Percentiles rank a stretch among this genome's conserved stretches.
These are phyloP conservation scores for Parauchenoglanis punctatus DNA, from an alignment of 2,797 vertebrate genomes.

Conservation along the genomic window DNA sequence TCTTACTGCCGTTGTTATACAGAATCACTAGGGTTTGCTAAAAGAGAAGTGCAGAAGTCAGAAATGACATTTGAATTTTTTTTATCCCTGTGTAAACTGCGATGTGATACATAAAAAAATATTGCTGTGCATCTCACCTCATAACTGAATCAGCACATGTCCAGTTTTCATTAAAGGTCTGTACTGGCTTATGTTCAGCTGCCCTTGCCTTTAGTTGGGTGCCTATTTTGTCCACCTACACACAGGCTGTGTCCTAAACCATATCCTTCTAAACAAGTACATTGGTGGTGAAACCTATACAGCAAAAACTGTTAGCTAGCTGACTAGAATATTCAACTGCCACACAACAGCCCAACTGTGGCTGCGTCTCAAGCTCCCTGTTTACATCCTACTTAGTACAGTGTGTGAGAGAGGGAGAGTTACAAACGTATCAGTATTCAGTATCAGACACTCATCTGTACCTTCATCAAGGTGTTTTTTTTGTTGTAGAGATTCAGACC, in stretches of 20 bases:
- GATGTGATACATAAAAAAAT: neutral
- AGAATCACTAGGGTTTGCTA: neutral
- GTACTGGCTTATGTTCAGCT: neutral
- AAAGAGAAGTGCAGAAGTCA: neutral
- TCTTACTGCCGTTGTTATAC: neutral
- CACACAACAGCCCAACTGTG: too few species aligned
- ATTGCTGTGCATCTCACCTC: neutral
- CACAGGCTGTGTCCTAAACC: neutral
- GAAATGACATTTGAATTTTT: neutral
- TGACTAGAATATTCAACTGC: too few species aligned
- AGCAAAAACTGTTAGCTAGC: too few species aligned
- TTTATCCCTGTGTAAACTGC: neutral
- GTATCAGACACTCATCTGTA: neutral
- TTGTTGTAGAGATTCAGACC: too few species aligned
- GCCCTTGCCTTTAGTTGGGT: neutral
- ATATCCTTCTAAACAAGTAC: neutral
- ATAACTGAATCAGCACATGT: too few species aligned
- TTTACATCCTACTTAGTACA: too few species aligned
- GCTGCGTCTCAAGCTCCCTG: neutral
- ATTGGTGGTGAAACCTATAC: too few species aligned
- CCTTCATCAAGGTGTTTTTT: too few species aligned
- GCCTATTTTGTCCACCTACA: neutral
- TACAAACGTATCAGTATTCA: too few species aligned
- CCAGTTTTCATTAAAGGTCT: neutral
- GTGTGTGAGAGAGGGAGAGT: neutral